Percentiles rank a stretch among this genome's conserved stretches.
phyloP scores from a whole-genome alignment of 2,797 vertebrate genomes.

The Cacajao melanocephalus region DNA sequence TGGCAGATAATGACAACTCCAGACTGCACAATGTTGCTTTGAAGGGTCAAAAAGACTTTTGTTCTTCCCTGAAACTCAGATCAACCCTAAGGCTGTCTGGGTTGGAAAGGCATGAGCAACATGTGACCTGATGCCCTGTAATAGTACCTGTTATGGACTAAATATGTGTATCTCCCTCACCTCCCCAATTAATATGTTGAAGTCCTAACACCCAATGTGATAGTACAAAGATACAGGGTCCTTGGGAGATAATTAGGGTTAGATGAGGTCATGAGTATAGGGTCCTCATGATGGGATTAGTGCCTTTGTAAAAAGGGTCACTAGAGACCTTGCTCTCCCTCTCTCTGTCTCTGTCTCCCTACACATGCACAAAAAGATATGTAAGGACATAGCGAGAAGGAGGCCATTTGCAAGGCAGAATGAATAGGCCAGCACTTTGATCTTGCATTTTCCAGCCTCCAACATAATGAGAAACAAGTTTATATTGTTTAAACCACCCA shows the following conservation, averaged over 20 bases:
- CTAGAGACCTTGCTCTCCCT: background rate
- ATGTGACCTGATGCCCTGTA: conserved; percentile 78
- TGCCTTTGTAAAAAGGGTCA: background rate
- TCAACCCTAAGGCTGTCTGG: conserved; percentile 77
- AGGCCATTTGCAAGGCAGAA: background rate
- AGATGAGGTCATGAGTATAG: background rate
- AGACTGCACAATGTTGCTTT: conserved; percentile 85
- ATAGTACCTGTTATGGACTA: background rate
- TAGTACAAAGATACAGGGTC: background rate
- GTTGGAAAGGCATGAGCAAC: conserved; percentile 85
- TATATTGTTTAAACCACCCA: background rate
- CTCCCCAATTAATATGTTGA: background rate
- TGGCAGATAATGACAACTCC: background rate
- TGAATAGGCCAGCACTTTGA: background rate
- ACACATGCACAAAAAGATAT: background rate
- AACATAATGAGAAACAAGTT: background rate
- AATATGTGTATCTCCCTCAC: background rate
- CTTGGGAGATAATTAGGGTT: background rate
- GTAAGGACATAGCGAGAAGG: background rate
- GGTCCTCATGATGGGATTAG: background rate
- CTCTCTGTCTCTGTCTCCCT: background rate
- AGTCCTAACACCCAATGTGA: background rate
- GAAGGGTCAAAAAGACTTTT: conserved; percentile 85
- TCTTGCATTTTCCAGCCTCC: background rate
- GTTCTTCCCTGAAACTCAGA: conserved; percentile 82